Evolutionary conservation across 2,797 vertebrate species (phyloP), one percentile per base, ranked within the genome.

Genomic region (Diplodus sargus): DNA sequence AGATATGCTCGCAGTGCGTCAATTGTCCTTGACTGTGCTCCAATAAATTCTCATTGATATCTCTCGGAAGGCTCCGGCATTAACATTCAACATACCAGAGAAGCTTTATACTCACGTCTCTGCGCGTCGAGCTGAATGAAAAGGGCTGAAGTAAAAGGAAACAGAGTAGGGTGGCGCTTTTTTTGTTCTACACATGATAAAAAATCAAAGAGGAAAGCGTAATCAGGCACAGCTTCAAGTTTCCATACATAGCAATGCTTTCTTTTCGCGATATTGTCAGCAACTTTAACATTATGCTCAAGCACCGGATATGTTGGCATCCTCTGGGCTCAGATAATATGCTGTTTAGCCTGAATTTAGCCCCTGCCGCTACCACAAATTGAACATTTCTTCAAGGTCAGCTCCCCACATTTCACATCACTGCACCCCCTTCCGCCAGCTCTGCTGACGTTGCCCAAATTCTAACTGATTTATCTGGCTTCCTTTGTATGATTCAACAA

Each of bases 321-420:
- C 63, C 51, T 61, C 28, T 42, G 28, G 30, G 17, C 30, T 70
- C 4, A 3, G n/a, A 67, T 17, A 74, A 57, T 15, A 45, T 23
- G 1, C 58, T 57, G 57, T 58, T 88, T 62, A 70, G 69, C 68
- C 73, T 66, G 53, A 80, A 72, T 79, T 79, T 72, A 81, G 62
- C 28, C 64, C 54, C n/a, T 48, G 54, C 60, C 1, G 25, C 47
- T 64, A 58, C 79, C 79, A 82, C 67, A 86, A 87, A 87, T 63
- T 67, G 70, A 88, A 74, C 73, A 85, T 83, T 84, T 73, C 70
- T 84, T 88, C 88, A 92, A 93, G 87, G 88, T 90, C 86, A 87
- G 68, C 78, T 65, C 67, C 70, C 45, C 43, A 66, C 78, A 83
- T 87, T 86, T 87, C 69, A 86, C 81, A 78, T 79, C 78, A 20